Evolutionary conservation across 2,113 vertebrate species (phyloP).

Genomic region (Heliornis fulica): DNA sequence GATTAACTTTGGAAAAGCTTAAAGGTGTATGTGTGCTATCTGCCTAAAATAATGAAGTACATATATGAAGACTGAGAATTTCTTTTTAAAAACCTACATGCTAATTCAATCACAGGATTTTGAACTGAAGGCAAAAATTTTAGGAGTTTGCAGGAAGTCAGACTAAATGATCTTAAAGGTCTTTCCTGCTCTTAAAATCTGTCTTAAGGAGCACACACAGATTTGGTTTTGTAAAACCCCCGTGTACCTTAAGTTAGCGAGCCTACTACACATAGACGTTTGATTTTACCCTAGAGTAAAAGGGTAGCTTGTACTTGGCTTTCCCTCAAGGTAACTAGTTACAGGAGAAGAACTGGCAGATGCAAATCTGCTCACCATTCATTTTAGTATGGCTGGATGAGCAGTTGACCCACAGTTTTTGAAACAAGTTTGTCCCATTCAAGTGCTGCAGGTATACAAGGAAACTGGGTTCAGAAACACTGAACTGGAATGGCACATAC

Average conservation of each 20-base stretch:
- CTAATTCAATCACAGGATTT: not conserved
- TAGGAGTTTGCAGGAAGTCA: not conserved
- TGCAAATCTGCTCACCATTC: not conserved
- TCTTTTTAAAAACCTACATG: not conserved
- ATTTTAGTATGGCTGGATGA: not conserved
- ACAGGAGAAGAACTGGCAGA: not conserved
- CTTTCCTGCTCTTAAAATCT: not conserved
- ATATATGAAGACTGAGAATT: not conserved
- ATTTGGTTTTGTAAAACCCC: not conserved
- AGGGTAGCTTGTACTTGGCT: not conserved
- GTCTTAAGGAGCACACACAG: not conserved
- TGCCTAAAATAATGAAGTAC: not conserved
- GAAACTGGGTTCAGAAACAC: not conserved
- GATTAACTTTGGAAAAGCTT: not conserved
- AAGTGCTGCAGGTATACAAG: not conserved
- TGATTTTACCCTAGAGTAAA: not conserved
- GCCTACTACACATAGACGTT: not conserved
- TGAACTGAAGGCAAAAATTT: not conserved
- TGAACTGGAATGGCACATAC: not conserved
- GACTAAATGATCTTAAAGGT: not conserved
- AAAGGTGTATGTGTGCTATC: not conserved
- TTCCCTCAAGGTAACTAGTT: not conserved
- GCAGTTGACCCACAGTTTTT: not conserved
- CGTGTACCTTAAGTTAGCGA: not conserved
- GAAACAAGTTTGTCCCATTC: not conserved